phyloP scores from a whole-genome alignment of 2,797 vertebrate genomes.

The Neopelma chrysocephalum region DNA sequence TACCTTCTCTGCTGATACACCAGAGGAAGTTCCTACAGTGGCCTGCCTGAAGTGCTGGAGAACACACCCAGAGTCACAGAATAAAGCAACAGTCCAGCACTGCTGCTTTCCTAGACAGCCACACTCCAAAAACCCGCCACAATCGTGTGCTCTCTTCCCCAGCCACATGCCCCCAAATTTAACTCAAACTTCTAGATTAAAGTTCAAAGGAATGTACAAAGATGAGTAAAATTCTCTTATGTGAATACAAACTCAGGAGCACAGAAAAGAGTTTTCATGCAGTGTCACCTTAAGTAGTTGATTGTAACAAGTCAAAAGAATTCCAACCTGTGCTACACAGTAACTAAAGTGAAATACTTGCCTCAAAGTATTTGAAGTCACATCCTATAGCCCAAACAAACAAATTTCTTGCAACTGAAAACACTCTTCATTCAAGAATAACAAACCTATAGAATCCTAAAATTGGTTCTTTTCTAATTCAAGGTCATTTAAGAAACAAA shows the following conservation, averaged over 20 bases:
- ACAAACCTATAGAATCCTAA: neutral
- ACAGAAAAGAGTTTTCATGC: neutral
- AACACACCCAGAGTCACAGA: neutral
- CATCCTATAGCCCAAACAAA: neutral
- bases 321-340: neutral
- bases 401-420: neutral
- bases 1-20: neutral
- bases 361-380: neutral
- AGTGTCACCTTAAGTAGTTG: neutral
- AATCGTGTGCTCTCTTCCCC: neutral
- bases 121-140: neutral
- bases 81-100: neutral
- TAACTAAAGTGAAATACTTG: neutral
- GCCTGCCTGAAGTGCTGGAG: neutral
- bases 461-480: neutral
- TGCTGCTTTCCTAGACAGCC: neutral
- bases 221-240: neutral
- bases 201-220: neutral
- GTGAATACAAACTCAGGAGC: neutral
- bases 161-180: fast-evolving
- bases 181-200: neutral
- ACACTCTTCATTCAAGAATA: neutral
- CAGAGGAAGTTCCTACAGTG: neutral
- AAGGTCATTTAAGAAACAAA: neutral
- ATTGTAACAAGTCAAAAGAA: neutral